Percentiles rank a stretch among this genome's conserved stretches.
Evolutionary conservation across 2,888 invertebrate genomes (phyloP).

Genomic region (Listrodromus nycthemerus): DNA sequence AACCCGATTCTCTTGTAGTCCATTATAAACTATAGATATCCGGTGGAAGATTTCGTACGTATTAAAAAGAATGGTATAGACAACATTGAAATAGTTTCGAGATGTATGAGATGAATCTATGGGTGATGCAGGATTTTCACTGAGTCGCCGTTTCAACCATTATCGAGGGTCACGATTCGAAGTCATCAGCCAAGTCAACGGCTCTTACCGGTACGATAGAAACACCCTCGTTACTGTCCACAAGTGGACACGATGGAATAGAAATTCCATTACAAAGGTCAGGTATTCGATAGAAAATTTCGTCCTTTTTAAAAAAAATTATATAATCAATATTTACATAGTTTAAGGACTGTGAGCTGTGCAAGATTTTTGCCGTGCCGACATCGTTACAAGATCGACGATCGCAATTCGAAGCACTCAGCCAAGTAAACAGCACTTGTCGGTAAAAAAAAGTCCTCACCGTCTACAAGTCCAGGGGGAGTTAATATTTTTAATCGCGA

Average conservation of each 20-base stretch:
- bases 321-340: not conserved
- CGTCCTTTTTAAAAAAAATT: not conserved
- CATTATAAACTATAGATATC: constrained; percentile 49
- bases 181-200: too few species aligned
- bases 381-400: not conserved
- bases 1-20: constrained; percentile 70
- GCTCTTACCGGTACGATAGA: not conserved
- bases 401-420: not conserved
- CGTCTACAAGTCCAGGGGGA: constrained; percentile 17
- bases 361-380: not conserved
- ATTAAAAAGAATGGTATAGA: not conserved
- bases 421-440: not conserved
- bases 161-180: not conserved
- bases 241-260: too few species aligned
- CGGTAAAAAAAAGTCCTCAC: not conserved
- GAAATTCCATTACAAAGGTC: constrained; percentile 60
- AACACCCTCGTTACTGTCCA: not conserved
- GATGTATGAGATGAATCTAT: too few species aligned
- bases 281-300: not conserved
- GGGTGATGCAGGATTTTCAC: not conserved
- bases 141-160: not conserved
- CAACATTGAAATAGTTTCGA: not conserved
- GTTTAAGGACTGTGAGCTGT: too few species aligned
- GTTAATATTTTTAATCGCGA: constrained; percentile 44
- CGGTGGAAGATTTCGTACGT: not conserved